Evolutionary conservation across 2,113 vertebrate genomes (phyloP), one percentile per base, ranked within the genome.

Genomic region (Zosterops pallidus): DNA sequence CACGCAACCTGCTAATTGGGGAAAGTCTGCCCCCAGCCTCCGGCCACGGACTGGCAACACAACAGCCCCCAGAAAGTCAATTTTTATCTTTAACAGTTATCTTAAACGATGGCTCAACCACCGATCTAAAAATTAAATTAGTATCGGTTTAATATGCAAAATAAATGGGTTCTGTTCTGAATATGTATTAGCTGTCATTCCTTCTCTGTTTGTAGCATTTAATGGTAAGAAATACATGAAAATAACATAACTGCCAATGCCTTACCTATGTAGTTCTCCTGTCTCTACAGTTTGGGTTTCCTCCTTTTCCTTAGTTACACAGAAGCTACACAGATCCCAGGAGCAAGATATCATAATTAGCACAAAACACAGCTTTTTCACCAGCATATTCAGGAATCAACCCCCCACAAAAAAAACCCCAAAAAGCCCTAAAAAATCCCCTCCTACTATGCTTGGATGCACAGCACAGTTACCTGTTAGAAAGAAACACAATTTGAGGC

Each of bases 1-100:
- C 63, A 90, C 12, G 3, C 52, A n/a, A 62, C 59, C 63, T 77
- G 65, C 93, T 94, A 71, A 92, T 60, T 88, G 93, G 79, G 79
- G 79, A 79, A 87, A 94, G 91, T 71, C 70, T 64, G 83, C 70
- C 41, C 41, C 18, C 0, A 39, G 49, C 28, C 2, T 65, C 74
- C 37, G 53, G 90, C 78, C 96, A 94, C 68, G 0, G 13, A 23
- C 3, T 31, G 74, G 56, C 89, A 59, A 35, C 64, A 52, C 46
- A 28, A 29, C 94, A 91, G 74, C 53, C 55, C 68, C 94, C 62
- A 75, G 53, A 78, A 92, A 91, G 60, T 2, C 6, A 57, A 18
- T 15, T 78, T 65, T 55, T 63, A 63, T 53, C 90, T 2, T 49
- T 19, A 6, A 85, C 44, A 33, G 63, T 86, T 67, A 31, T 77